A percentile compares a stretch with the other conserved stretches of the same genome.
Evolutionary conservation across 2,888 invertebrate genomes (phyloP).

Genomic region (Plusia festucae): DNA sequence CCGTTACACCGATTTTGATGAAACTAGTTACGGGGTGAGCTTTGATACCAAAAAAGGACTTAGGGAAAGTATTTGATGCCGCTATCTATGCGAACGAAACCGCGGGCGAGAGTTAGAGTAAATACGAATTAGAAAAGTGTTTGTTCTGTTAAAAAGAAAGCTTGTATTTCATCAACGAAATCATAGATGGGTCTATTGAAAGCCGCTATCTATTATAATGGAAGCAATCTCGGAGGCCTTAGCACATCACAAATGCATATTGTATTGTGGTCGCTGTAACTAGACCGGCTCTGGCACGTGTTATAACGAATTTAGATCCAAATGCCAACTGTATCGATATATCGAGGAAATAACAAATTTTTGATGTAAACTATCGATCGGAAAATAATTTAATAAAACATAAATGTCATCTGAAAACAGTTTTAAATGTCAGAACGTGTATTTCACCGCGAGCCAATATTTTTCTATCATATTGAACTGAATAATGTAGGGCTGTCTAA

Average conservation of each 20-base stretch:
- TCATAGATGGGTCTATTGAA: background rate
- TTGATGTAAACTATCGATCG: background rate
- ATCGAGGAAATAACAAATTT: background rate
- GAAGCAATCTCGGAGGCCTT: background rate
- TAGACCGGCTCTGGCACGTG: background rate
- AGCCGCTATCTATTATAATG: background rate
- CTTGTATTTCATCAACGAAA: background rate
- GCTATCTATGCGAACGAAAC: no score
- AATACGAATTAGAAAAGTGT: no score
- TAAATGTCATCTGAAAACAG: background rate
- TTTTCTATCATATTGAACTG: background rate
- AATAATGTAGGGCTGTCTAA: no score
- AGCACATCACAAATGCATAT: background rate
- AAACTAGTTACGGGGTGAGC: no score
- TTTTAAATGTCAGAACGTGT: background rate
- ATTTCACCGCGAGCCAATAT: background rate
- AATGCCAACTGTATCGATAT: background rate
- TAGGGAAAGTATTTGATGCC: no score
- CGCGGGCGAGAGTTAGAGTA: no score
- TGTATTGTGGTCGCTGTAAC: background rate
- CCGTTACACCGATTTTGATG: no score
- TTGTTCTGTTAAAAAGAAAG: no score
- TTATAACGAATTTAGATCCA: background rate
- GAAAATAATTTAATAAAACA: background rate
- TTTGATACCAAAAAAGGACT: no score